Conservation (phyloP, 2,888 invertebrate species). For the Allolobophora icterica region DNA sequence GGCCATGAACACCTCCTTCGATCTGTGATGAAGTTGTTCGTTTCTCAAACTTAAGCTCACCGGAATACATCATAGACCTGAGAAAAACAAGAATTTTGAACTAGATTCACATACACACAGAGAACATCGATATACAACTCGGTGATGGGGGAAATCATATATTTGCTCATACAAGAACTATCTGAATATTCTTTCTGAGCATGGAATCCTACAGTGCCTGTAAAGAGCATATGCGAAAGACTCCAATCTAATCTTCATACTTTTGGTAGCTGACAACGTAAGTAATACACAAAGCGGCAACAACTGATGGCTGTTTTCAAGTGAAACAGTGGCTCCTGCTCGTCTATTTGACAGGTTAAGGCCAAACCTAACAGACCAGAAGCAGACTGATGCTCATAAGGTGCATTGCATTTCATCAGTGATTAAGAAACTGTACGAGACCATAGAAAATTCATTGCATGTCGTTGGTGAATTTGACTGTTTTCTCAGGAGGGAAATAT, state of each 20-base stretch:
- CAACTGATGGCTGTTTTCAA: background rate
- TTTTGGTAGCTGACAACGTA: no score
- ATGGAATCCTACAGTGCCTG: no score
- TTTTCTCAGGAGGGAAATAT: background rate
- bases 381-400: background rate
- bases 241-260: no score
- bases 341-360: background rate
- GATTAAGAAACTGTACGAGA: background rate
- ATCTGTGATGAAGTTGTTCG: constrained; percentile 92
- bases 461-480: background rate
- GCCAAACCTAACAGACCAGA: background rate
- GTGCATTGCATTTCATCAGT: background rate
- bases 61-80: constrained; percentile 78
- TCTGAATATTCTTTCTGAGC: no score
- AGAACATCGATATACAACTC: background rate
- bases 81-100: constrained; percentile 20
- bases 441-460: background rate
- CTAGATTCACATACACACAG: background rate
- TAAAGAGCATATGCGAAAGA: no score
- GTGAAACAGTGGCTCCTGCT: background rate
- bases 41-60: constrained; percentile 90
- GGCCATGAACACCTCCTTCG: constrained; percentile 96
- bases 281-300: background rate
- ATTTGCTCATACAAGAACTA: no score
- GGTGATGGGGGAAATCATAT: background rate